Conservation (phyloP, 1,140 invertebrate genomes). For the Cydia pomonella region DNA sequence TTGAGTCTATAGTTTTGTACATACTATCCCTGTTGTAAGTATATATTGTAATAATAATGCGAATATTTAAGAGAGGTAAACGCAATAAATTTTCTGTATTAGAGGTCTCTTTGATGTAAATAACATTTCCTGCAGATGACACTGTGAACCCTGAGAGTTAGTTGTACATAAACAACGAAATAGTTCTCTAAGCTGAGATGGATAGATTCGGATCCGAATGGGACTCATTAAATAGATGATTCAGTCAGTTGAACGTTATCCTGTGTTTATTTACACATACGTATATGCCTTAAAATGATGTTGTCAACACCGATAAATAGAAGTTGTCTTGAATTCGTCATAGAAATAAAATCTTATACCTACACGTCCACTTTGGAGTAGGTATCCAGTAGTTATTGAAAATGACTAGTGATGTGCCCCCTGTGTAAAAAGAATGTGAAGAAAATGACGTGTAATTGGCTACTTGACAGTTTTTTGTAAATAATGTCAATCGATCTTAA, state of each 20-base stretch:
- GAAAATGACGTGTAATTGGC: too few relatives aligned
- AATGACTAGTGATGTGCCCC: too few relatives aligned
- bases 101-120: constrained; percentile 66
- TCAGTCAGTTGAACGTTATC: not conserved
- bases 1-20: constrained; percentile 79
- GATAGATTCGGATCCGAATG: constrained; percentile 10
- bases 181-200: constrained; percentile 23
- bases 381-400: too few relatives aligned
- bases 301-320: not conserved
- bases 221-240: constrained; percentile 2
- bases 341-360: too few relatives aligned
- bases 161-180: constrained; percentile 48
- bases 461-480: too few relatives aligned
- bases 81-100: constrained; percentile 77
- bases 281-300: not conserved
- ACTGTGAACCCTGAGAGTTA: constrained; percentile 42
- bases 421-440: too few relatives aligned
- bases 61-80: constrained; percentile 71
- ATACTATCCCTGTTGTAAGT: constrained; percentile 76
- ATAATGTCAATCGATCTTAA: too few relatives aligned
- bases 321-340: too few relatives aligned
- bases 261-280: not conserved
- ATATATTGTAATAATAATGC: constrained; percentile 70
- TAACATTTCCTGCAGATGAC: constrained; percentile 53
- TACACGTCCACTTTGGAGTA: too few relatives aligned